Conservation (phyloP, 2,113 vertebrate genomes). For the human region DNA sequence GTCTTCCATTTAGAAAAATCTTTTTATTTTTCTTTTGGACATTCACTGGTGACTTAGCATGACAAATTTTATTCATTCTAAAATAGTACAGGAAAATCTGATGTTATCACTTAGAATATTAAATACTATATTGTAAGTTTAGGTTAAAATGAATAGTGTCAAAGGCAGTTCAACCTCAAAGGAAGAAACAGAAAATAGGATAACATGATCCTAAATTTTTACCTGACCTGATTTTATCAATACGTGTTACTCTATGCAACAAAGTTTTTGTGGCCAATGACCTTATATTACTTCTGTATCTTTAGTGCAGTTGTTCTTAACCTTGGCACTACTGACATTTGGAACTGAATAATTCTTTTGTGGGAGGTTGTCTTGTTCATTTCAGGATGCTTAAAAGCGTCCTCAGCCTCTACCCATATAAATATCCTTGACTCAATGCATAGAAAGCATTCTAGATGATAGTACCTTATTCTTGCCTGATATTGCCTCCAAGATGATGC, state of each 20-base stretch:
- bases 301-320: background rate
- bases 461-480: background rate
- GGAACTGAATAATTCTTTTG: background rate
- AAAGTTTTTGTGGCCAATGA: background rate
- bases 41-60: slow-evolving; percentile 7
- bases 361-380: background rate
- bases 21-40: slow-evolving; percentile 45
- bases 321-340: background rate
- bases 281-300: background rate
- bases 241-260: background rate
- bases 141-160: slow-evolving; percentile 50
- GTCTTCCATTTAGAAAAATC: background rate
- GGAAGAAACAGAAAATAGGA: background rate
- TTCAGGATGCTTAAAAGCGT: background rate
- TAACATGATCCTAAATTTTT: background rate
- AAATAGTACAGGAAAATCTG: slow-evolving; percentile 26
- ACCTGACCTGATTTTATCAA: background rate
- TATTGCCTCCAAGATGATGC: background rate
- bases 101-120: background rate
- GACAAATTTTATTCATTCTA: slow-evolving; percentile 55
- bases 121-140: slow-evolving; percentile 32
- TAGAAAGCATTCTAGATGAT: background rate
- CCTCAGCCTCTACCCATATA: background rate
- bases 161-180: slow-evolving; percentile 26
- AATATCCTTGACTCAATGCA: background rate